These are phyloP conservation scores for Alectoris magna DNA, from an alignment of 2,797 vertebrate species.

Conservation along the genomic window DNA sequence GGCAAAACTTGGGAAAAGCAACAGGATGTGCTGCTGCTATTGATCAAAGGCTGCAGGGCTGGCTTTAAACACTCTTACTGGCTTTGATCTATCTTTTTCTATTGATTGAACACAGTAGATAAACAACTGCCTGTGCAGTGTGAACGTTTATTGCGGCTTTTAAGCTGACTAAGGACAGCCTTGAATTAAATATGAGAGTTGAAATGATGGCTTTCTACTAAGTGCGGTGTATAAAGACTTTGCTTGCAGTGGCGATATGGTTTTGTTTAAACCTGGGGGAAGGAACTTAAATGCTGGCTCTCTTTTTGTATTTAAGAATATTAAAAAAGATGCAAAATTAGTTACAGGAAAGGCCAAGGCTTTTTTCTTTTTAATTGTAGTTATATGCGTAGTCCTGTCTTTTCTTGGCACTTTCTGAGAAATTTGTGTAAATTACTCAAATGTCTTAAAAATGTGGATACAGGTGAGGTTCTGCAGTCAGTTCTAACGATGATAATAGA, in stretches of 20 bases:
- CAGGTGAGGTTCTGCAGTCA: not conserved
- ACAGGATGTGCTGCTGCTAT: conserved; percentile 23
- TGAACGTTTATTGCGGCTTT: conserved; percentile 11
- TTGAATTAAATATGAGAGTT: conserved; percentile 10
- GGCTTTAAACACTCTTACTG: conserved; percentile 29
- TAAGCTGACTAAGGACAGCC: conserved; percentile 20
- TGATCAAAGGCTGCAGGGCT: conserved; percentile 30
- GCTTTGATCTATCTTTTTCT: conserved; percentile 32
- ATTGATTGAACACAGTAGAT: conserved; percentile 22
- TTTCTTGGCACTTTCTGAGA: not conserved
- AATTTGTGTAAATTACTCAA: not conserved
- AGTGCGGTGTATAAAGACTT: not conserved
- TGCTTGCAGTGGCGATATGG: not conserved
- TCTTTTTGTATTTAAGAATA: not conserved
- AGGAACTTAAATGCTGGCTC: not conserved
- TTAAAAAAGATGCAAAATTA: not conserved
- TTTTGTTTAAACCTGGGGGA: not conserved
- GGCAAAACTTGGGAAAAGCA: conserved; percentile 27
- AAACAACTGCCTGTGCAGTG: not conserved
- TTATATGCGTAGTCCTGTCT: not conserved
- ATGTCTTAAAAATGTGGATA: not conserved
- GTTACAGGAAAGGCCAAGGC: not conserved
- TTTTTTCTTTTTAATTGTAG: not conserved
- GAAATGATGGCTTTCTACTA: conserved; percentile 3
- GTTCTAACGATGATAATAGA: conserved; percentile 28